Conservation (phyloP, 2,113 vertebrate genomes). For the Plectropomus leopardus region DNA sequence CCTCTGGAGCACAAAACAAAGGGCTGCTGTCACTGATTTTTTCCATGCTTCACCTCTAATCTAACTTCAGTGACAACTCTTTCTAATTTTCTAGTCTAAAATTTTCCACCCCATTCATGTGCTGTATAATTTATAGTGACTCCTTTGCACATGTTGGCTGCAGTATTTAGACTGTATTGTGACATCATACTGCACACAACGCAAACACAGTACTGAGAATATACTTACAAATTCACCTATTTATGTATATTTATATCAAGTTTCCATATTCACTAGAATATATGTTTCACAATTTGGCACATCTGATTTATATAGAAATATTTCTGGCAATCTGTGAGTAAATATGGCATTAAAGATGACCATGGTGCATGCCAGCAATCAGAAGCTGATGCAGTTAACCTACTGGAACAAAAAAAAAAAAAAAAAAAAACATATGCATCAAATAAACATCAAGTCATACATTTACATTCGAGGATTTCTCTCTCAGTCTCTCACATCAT, state of each 20-base stretch:
- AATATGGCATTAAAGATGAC: conserved; percentile 13
- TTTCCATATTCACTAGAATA: conserved; percentile 1
- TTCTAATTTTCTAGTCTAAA: conserved; percentile 29
- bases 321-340: conserved; percentile 14
- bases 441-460: conserved; percentile 18
- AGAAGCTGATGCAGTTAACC: conserved; percentile 14
- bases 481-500: not conserved
- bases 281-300: conserved; percentile 15
- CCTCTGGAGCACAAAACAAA: conserved; percentile 36
- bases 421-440: conserved; percentile 7
- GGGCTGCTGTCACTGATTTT: not conserved
- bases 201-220: not conserved
- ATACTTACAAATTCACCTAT: conserved; percentile 9
- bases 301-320: not conserved
- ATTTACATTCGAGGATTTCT: not conserved
- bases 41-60: conserved; percentile 51
- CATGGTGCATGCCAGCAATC: conserved; percentile 28
- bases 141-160: conserved; percentile 13
- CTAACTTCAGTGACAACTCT: conserved; percentile 12
- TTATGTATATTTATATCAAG: conserved; percentile 12
- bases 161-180: conserved; percentile 22
- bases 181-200: conserved; percentile 1
- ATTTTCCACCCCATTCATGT: conserved; percentile 29
- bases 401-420: conserved; percentile 2
- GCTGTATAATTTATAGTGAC: conserved; percentile 41